Evolutionary conservation across 2,888 invertebrate species (phyloP).

Genomic region (Cerastis leucographa): DNA sequence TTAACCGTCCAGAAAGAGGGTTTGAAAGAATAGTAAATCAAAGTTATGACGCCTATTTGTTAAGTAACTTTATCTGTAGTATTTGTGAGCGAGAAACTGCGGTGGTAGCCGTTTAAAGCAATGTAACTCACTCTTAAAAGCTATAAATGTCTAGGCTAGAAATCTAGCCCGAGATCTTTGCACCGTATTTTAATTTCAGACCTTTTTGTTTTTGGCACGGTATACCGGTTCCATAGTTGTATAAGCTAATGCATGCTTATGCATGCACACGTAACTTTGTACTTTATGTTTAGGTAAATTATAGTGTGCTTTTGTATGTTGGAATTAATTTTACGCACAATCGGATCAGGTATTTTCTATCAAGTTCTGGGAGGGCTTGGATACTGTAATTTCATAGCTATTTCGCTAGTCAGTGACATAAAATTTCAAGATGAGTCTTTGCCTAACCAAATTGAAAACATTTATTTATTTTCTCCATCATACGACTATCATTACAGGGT

Average conservation of each 20-base stretch:
- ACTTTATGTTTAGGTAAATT: constrained; percentile 29
- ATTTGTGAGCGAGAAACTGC: constrained; percentile 22
- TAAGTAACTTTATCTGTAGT: constrained; percentile 42
- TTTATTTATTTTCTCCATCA: not conserved
- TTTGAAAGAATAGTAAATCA: constrained; percentile 41
- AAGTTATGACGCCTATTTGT: constrained; percentile 42
- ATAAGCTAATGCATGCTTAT: constrained; percentile 50
- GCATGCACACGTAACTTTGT: constrained; percentile 35
- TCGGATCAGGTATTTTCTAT: not conserved
- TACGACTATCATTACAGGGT: not conserved
- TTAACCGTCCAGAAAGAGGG: not conserved
- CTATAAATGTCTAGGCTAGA: constrained; percentile 29
- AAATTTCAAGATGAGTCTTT: not conserved
- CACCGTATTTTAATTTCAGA: constrained; percentile 38
- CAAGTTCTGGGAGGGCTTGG: not conserved
- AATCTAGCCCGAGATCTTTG: constrained; percentile 23
- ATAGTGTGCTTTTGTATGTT: not conserved
- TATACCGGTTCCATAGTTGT: constrained; percentile 33
- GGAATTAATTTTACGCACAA: not conserved
- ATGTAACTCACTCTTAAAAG: constrained; percentile 28
- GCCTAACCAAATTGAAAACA: not conserved
- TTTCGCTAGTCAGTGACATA: not conserved
- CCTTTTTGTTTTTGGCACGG: constrained; percentile 57
- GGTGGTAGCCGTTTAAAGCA: constrained; percentile 19
- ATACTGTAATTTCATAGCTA: not conserved